Evolutionary conservation across 1,140 invertebrate genomes (phyloP).

Genomic region (Brachionus calyciflorus): DNA sequence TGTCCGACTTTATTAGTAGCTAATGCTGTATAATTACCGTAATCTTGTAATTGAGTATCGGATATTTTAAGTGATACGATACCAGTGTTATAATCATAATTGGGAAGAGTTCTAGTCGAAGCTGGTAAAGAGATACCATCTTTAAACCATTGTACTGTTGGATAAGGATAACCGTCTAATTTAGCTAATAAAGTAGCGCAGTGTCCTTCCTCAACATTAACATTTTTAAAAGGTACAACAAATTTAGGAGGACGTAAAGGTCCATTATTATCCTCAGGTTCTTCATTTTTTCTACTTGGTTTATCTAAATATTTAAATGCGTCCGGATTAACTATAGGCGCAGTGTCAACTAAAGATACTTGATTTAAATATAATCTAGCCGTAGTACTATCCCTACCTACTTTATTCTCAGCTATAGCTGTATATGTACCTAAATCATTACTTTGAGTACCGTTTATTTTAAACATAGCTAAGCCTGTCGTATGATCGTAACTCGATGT

Average conservation of each 20-base stretch:
- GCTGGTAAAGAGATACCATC: conserved; percentile 68
- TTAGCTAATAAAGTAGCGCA: conserved; percentile 88
- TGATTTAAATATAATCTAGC: neutral
- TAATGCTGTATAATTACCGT: conserved; percentile 18
- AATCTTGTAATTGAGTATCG: conserved; percentile 1
- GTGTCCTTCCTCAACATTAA: conserved; percentile 84
- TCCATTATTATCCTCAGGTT: neutral
- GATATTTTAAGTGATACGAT: neutral
- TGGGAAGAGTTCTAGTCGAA: neutral
- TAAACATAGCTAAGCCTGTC: conserved; percentile 26
- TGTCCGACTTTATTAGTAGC: conserved; percentile 23
- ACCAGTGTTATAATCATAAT: conserved; percentile 29
- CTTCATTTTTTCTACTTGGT: neutral
- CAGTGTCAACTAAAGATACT: conserved; percentile 50
- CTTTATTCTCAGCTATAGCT: conserved; percentile 36
- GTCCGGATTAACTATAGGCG: conserved; percentile 57
- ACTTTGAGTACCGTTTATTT: neutral
- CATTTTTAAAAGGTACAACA: conserved; percentile 83
- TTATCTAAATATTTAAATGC: conserved; percentile 50
- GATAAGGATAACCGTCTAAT: conserved; percentile 86
- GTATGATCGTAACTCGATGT: conserved; percentile 24
- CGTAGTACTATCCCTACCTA: neutral
- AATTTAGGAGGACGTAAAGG: conserved; percentile 70
- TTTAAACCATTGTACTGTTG: conserved; percentile 90
- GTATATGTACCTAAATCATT: conserved; percentile 33